Percentiles rank a stretch among this genome's conserved stretches.
phyloP scores from a whole-genome alignment of 2,113 vertebrate genomes.

The Tauraco erythrolophus region DNA sequence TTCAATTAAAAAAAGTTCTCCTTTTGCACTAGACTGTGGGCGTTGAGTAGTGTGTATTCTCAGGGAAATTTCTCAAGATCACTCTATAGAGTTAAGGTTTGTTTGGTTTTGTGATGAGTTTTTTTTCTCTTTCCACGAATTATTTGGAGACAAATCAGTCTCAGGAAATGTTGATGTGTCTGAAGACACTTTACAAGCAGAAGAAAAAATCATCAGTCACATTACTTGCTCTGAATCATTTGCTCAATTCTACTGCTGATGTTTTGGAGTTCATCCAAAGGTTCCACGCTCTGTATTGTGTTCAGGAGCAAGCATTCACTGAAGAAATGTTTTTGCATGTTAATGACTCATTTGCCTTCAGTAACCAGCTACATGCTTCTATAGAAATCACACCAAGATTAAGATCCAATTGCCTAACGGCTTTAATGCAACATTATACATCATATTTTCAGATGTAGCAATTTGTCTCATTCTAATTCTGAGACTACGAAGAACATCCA shows the following conservation, averaged over 20 bases:
- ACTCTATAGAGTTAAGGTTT: background rate
- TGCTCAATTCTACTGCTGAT: background rate
- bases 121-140: background rate
- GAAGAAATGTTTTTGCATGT: constrained; percentile 16
- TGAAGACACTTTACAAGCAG: background rate
- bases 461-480: constrained; percentile 1
- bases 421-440: constrained; percentile 3
- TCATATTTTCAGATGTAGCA: constrained; percentile 27
- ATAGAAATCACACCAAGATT: background rate
- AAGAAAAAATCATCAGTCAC: background rate
- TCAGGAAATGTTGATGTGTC: background rate
- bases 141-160: background rate
- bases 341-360: constrained; percentile 30
- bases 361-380: background rate
- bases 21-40: background rate
- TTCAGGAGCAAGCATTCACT: background rate
- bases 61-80: background rate
- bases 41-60: background rate
- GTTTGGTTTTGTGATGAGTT: background rate
- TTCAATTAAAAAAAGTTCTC: background rate
- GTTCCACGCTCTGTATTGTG: background rate
- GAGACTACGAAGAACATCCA: background rate
- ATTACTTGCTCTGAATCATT: background rate
- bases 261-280: constrained; percentile 24
- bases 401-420: background rate